Base-by-base conservation (phyloP, 2,113 vertebrate species). In the Holacanthus passer region DNA sequence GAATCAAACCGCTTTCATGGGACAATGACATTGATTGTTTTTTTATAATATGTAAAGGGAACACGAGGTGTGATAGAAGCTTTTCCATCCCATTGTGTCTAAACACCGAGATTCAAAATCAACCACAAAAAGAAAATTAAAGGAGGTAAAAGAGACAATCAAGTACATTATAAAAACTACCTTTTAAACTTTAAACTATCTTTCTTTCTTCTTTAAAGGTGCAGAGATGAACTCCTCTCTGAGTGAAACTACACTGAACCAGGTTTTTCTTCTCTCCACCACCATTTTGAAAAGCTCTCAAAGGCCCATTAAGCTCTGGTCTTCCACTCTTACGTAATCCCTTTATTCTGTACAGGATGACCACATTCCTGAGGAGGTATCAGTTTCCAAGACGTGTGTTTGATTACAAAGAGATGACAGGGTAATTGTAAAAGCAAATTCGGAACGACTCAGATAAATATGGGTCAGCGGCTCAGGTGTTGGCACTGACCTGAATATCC, bases 391-490 rank as follows among this genome's bases (percentile, higher is more conserved):
- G 31, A 69, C 69, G 24, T 67, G 31, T 29, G 35, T 70, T 35
- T 39, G n/a, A 84, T 68, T 62, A 67, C 41, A 71, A 66, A 64
- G 65, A 65, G 53, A 75, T 53, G 56, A 73, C 47, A 71, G 62
- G 16, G 7, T 67, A 66, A 81, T 52, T 67, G 55, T 32, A 10
- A 24, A 43, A 65, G 24, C 35, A 24, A 37, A 83, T 63, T 55
- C 58, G 59, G 19, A 56, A 17, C 32, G 35, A 11, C 71, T 67
- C 5, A 17, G 66, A 84, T 84, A 58, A 59, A 84, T 66, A 41
- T 48, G 50, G 81, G 83, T 85, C 71, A 89, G 24, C n/a, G 16
- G 82, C 62, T 85, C 75, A 83, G 41, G 35, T 64, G 71, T 60
- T 64, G 69, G 56, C 50, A 1, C 16, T 80, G 76, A 52, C 50